Conservation (phyloP, 2,888 invertebrate species). For the Sphaerophoria taeniata region DNA sequence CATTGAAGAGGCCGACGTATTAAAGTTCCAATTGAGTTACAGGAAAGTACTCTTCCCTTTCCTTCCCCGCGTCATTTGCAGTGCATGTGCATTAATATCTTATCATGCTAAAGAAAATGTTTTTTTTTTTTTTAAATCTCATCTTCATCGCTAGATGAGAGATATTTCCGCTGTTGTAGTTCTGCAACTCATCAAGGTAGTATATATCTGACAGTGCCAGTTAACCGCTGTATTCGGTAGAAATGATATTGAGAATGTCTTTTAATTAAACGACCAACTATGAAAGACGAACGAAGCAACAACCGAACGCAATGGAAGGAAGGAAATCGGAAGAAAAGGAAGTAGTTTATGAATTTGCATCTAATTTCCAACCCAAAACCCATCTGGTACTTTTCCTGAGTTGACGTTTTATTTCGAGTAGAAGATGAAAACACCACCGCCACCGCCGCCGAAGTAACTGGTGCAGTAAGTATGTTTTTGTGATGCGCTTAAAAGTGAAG, state of each 20-base stretch:
- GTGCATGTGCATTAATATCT: too few relatives aligned
- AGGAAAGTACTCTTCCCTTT: too few relatives aligned
- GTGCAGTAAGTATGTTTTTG: not conserved
- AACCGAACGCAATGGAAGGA: not conserved
- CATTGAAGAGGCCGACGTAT: too few relatives aligned
- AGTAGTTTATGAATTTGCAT: conserved; percentile 38
- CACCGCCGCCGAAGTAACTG: too few relatives aligned
- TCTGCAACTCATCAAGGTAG: not conserved
- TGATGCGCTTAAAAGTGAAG: conserved; percentile 3
- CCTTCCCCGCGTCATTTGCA: too few relatives aligned
- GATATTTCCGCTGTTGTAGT: conserved; percentile 11
- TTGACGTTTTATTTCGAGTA: conserved; percentile 7
- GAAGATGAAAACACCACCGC: not conserved
- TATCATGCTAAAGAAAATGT: too few relatives aligned
- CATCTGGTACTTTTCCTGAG: conserved; percentile 5
- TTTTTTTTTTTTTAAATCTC: not conserved
- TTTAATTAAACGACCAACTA: conserved; percentile 1
- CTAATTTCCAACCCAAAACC: conserved; percentile 52
- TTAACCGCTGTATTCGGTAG: not conserved
- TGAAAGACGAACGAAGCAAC: too few relatives aligned
- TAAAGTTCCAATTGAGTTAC: too few relatives aligned
- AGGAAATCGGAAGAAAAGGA: conserved; percentile 1
- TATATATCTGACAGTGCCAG: not conserved
- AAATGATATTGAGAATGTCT: conserved; percentile 16
- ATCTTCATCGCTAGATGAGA: conserved; percentile 8